Conservation (phyloP, 2,888 invertebrate genomes). For the Oscheius sp. region DNA sequence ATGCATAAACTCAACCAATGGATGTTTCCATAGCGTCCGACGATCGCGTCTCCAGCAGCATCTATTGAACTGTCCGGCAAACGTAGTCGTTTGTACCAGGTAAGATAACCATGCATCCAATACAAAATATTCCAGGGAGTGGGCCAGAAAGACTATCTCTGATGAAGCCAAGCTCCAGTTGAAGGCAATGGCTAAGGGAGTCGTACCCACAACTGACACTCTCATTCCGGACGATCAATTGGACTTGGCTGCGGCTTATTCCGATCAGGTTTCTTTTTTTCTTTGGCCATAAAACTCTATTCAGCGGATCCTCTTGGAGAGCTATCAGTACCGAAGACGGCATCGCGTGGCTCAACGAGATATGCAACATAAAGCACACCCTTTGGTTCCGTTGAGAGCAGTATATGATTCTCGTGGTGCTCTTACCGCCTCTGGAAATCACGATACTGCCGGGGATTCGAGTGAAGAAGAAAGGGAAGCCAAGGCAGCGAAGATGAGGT, state of each 20-base stretch:
- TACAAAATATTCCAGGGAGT: slow-evolving; percentile 44
- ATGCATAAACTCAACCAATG: slow-evolving; percentile 43
- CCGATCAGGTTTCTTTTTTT: slow-evolving; percentile 20
- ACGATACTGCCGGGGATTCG: slow-evolving; percentile 38
- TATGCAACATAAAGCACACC: slow-evolving; percentile 47
- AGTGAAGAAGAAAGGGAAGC: slow-evolving; percentile 48
- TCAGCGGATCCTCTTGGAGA: slow-evolving; percentile 44
- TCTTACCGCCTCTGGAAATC: neutral
- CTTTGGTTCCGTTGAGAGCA: slow-evolving; percentile 46
- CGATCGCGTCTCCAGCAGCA: slow-evolving; percentile 40
- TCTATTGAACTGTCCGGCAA: slow-evolving; percentile 44
- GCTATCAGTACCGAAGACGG: slow-evolving; percentile 43
- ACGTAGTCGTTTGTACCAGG: slow-evolving; percentile 54
- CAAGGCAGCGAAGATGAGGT: slow-evolving; percentile 35
- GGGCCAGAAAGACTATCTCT: slow-evolving; percentile 40
- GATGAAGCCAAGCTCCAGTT: slow-evolving; percentile 40
- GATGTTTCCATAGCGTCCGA: slow-evolving; percentile 41
- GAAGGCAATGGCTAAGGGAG: slow-evolving; percentile 41
- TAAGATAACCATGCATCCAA: neutral
- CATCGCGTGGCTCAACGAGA: slow-evolving; percentile 47
- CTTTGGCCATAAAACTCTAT: slow-evolving; percentile 1
- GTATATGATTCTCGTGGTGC: neutral
- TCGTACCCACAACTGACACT: neutral
- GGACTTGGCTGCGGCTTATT: slow-evolving; percentile 36
- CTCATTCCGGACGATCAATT: neutral